Evolutionary conservation across 2,888 invertebrate genomes (phyloP), one percentile per base, ranked within the genome.

Genomic region (Melangyna quadrimaculata): DNA sequence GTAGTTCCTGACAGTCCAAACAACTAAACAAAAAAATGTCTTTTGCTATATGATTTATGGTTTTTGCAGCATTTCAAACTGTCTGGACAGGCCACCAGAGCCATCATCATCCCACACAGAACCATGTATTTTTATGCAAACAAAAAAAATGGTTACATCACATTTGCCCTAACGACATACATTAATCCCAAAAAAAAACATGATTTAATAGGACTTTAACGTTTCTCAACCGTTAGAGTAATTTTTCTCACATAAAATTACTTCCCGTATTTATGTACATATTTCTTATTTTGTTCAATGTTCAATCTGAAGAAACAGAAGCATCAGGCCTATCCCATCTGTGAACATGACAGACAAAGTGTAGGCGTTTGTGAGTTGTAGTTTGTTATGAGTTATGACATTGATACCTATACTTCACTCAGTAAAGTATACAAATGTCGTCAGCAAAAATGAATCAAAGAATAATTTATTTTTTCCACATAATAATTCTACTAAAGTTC

Each of bases 261-360:
- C 65, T 65, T 65, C 65, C 65, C 45, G 19, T n/a, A 43, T 24
- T 12, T 65, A 19, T 12, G n/a, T n/a, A n/a, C n/a, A n/a, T n/a
- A n/a, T n/a, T n/a, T 43, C 4, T 45, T 45, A 0, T 32, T 10
- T 48, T n/a, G n/a, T n/a, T n/a, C n/a, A n/a, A n/a, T n/a, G n/a
- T 29, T 43, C 8, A n/a, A 45, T 29, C 17, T 14, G 5, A 29
- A 65, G 17, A 48, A 29, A 48, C 43, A 63, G 63, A 43, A 63
- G 29, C 45, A n/a, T n/a, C 0, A 65, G 29, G 45, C 29, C 32
- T 45, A 45, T 65, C 19, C 45, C 19, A 45, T 45, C 43, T 17
- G 5, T 14, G 8, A 43, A 4, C 3, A 27, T 27, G 14, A 40
- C 0, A 7, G 37, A 17, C 3, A 45, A 29, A 29, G 32, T 45